Conservation (phyloP, 23 tunicate genomes). For the Trididemnum miniatum region DNA sequence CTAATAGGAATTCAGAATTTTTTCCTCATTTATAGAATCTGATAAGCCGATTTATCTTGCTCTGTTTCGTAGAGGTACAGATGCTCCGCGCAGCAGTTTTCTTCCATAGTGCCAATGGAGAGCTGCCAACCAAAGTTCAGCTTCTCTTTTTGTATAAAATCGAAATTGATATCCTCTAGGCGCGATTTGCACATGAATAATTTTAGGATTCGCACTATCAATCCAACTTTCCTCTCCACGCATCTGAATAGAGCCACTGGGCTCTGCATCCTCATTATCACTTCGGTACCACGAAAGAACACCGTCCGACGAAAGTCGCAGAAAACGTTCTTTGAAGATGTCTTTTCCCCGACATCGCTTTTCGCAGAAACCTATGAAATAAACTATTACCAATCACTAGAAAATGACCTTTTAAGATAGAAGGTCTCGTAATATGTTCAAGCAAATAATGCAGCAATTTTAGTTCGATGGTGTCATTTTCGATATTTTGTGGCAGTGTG, state of each 20-base stretch:
- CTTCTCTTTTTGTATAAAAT: constrained; percentile 21
- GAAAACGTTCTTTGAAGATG: constrained; percentile 30
- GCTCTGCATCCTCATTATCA: constrained; percentile 34
- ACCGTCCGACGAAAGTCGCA: constrained; percentile 32
- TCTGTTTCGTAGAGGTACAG: constrained; percentile 39
- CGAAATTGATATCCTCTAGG: constrained; percentile 49
- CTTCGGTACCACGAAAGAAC: constrained; percentile 31
- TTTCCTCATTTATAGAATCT: too few relatives aligned
- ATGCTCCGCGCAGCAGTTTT: constrained; percentile 25
- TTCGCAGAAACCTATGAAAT: constrained; percentile 25
- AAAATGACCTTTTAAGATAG: too few relatives aligned
- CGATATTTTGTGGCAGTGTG: too few relatives aligned
- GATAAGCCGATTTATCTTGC: too few relatives aligned
- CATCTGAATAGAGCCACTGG: constrained; percentile 33
- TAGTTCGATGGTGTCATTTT: too few relatives aligned
- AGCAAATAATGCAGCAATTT: too few relatives aligned
- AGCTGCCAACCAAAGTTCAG: constrained; percentile 47
- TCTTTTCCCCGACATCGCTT: constrained; percentile 34
- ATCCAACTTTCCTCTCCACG: constrained; percentile 23
- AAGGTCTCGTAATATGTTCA: too few relatives aligned
- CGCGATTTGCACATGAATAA: constrained; percentile 29
- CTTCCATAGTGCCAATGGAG: constrained; percentile 47
- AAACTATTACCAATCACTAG: too few relatives aligned
- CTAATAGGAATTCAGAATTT: too few relatives aligned
- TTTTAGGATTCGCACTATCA: constrained; percentile 10